Evolutionary conservation across 2,797 vertebrate species (phyloP).

Genomic region (Naso thynnoides): DNA sequence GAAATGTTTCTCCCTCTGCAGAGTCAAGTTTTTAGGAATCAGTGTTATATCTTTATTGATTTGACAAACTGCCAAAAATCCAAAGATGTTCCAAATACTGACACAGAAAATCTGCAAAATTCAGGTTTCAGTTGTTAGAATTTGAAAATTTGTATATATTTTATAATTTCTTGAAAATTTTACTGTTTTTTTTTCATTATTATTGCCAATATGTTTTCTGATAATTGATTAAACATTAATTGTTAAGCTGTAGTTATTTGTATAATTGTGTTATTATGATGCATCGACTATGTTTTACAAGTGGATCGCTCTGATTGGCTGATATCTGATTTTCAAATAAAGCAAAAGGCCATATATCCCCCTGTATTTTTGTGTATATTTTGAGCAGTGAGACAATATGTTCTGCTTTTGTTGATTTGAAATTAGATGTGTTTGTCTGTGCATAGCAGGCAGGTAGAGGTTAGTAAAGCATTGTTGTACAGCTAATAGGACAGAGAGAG

Average conservation of each 20-base stretch:
- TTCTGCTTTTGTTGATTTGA: background rate
- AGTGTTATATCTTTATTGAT: too few species aligned
- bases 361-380: background rate
- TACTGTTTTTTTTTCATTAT: background rate
- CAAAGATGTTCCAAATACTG: background rate
- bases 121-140: background rate
- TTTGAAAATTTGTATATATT: background rate
- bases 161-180: background rate
- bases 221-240: background rate
- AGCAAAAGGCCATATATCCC: background rate
- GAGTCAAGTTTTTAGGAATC: too few species aligned
- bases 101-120: background rate
- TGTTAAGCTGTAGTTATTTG: background rate
- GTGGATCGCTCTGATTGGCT: background rate
- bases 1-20: too few species aligned
- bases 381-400: background rate
- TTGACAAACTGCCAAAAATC: background rate
- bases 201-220: background rate
- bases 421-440: background rate
- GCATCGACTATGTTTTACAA: background rate
- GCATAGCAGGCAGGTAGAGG: conserved; percentile 19
- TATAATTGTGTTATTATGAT: background rate
- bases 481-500: conserved; percentile 5
- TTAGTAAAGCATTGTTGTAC: conserved; percentile 4
- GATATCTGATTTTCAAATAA: background rate